A percentile compares a stretch with the other conserved stretches of the same genome.
Conservation (phyloP, 2,888 invertebrate species). For the Sialis fuliginosa region DNA sequence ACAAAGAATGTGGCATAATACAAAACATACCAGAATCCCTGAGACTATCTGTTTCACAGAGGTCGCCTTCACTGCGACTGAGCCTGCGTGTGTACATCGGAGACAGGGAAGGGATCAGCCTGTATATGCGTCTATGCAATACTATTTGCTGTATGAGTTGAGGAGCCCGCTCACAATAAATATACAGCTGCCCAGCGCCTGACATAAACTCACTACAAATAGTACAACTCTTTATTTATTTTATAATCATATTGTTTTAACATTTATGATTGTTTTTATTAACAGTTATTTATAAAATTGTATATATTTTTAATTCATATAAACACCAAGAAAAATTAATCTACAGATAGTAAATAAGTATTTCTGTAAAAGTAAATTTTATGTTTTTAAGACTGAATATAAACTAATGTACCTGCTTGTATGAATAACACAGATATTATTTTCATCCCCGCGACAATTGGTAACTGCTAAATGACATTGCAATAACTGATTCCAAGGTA, state of each 20-base stretch:
- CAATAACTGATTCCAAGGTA: slow-evolving; percentile 42
- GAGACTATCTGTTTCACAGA: slow-evolving; percentile 13
- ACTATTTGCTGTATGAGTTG: slow-evolving; percentile 27
- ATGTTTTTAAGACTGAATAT: neutral
- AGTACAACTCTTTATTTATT: too few species aligned
- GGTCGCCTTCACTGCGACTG: slow-evolving; percentile 33
- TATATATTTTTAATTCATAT: too few species aligned
- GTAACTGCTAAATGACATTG: slow-evolving; percentile 34
- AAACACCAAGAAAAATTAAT: too few species aligned
- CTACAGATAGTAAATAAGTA: too few species aligned
- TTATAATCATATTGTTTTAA: too few species aligned
- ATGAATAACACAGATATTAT: slow-evolving; percentile 38
- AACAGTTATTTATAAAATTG: too few species aligned
- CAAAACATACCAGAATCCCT: slow-evolving; percentile 9
- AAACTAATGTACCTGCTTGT: slow-evolving; percentile 33
- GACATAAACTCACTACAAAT: slow-evolving; percentile 27
- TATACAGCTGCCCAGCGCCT: slow-evolving; percentile 31
- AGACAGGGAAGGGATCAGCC: slow-evolving; percentile 5
- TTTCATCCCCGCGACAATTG: slow-evolving; percentile 31
- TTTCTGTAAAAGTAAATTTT: neutral
- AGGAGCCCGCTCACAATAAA: slow-evolving; percentile 29
- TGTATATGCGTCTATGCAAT: slow-evolving; percentile 24
- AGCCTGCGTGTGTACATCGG: slow-evolving; percentile 18
- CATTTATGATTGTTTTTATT: too few species aligned
- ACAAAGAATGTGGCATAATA: too few species aligned